phyloP scores from a whole-genome alignment of 53 echinoderm and acorn worm species.

The Zoroaster sp. region DNA sequence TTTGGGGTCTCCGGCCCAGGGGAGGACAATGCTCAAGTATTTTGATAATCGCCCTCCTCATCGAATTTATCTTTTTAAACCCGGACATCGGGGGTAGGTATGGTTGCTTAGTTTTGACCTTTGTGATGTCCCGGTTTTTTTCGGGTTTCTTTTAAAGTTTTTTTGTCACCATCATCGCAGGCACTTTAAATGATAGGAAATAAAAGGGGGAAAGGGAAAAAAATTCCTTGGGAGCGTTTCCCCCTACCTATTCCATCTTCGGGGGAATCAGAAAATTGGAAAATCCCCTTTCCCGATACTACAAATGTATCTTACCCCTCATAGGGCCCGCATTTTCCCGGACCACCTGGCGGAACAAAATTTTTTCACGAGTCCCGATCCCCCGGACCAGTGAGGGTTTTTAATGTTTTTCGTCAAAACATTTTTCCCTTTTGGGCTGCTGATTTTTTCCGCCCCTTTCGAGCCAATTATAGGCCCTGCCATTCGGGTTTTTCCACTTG shows the following conservation, averaged over 20 bases:
- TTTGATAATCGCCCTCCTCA: too few species aligned
- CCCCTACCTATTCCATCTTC: slow-evolving; percentile 23
- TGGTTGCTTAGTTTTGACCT: too few species aligned
- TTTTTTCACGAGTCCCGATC: slow-evolving; percentile 50
- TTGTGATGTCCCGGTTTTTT: too few species aligned
- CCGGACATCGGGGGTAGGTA: too few species aligned
- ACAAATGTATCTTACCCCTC: slow-evolving; percentile 34
- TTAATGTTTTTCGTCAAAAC: background rate
- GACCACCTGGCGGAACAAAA: slow-evolving; percentile 9
- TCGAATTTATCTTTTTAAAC: too few species aligned
- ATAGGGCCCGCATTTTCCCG: slow-evolving; percentile 22
- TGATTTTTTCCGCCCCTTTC: background rate
- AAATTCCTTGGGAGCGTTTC: slow-evolving; percentile 21
- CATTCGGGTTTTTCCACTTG: background rate
- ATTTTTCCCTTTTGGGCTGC: slow-evolving; percentile 2
- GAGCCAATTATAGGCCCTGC: slow-evolving; percentile 2
- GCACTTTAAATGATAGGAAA: too few species aligned
- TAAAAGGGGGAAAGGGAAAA: slow-evolving; percentile 22
- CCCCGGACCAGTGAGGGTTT: slow-evolving; percentile 1
- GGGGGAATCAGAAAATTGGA: slow-evolving; percentile 29
- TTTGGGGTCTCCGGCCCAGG: too few species aligned
- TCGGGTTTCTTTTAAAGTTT: too few species aligned
- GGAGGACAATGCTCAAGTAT: too few species aligned
- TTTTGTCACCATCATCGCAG: too few species aligned
- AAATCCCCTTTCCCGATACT: background rate